These are phyloP conservation scores for Atherinomorus stipes DNA, from an alignment of 2,113 vertebrate species.

Conservation along the genomic window DNA sequence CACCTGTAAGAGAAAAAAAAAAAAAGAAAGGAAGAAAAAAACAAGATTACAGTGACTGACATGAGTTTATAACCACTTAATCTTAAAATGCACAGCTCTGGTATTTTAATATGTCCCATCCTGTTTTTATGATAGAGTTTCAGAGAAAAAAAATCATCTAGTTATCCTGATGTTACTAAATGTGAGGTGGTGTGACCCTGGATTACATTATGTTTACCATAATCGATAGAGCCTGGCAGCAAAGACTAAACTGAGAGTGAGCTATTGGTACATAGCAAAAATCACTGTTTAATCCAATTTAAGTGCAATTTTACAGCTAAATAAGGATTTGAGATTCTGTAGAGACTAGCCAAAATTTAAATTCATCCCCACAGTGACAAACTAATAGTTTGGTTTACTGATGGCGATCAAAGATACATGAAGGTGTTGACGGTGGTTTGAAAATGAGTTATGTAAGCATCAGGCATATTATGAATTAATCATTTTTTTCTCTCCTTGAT, in stretches of 20 bases:
- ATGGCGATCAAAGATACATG: background rate
- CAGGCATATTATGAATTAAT: constrained; percentile 8
- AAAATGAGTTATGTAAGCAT: constrained; percentile 17
- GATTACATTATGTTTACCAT: background rate
- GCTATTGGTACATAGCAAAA: constrained; percentile 31
- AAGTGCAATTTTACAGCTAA: constrained; percentile 1
- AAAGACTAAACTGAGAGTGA: constrained; percentile 4
- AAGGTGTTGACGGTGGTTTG: constrained; percentile 1
- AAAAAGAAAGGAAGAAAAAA: background rate
- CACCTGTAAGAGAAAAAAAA: constrained; percentile 34
- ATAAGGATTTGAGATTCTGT: constrained; percentile 3
- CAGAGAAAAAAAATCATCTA: constrained; percentile 8
- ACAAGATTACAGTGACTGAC: background rate
- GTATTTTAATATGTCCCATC: constrained; percentile 7
- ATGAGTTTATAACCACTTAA: background rate
- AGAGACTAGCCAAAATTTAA: constrained; percentile 4
- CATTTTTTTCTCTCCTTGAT: background rate
- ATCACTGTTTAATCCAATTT: constrained; percentile 13
- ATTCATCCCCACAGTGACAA: background rate
- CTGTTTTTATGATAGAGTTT: constrained; percentile 27
- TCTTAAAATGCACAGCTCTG: background rate
- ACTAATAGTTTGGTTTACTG: background rate
- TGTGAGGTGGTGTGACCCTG: background rate
- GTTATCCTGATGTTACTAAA: constrained; percentile 1
- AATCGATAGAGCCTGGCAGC: background rate